Conservation (phyloP, 2,888 invertebrate genomes). For the Cosmia pyralina region DNA sequence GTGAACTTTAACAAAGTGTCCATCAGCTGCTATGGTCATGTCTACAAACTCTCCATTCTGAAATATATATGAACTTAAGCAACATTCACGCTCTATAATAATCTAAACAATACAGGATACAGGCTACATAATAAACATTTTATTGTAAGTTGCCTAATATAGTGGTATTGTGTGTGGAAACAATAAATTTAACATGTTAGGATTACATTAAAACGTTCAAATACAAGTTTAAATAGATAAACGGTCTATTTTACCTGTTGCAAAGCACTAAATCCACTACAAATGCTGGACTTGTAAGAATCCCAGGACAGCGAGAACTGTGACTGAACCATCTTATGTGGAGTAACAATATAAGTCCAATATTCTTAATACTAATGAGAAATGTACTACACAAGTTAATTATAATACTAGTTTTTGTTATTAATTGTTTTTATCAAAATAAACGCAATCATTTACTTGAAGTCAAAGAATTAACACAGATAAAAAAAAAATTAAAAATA, state of each 20-base stretch:
- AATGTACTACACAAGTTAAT: not conserved
- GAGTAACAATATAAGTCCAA: not conserved
- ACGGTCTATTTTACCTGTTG: constrained; percentile 79
- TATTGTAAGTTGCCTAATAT: not conserved
- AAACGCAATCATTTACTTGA: not conserved
- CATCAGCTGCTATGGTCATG: constrained; percentile 87
- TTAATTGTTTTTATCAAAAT: constrained; percentile 6
- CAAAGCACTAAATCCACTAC: constrained; percentile 83
- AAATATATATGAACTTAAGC: constrained; percentile 45
- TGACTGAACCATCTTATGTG: constrained; percentile 76
- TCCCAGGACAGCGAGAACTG: constrained; percentile 85
- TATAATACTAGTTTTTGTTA: not conserved
- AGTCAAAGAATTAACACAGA: not conserved
- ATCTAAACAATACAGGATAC: not conserved
- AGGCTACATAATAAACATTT: not conserved
- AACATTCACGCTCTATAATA: not conserved
- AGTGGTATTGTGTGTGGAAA: not conserved
- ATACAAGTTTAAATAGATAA: not conserved
- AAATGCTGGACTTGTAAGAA: constrained; percentile 82
- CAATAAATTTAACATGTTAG: not conserved
- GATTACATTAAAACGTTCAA: not conserved
- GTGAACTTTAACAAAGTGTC: constrained; percentile 86
- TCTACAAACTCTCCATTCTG: constrained; percentile 88
- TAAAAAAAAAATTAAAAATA: too few species aligned
- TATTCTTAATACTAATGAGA: not conserved